Percentiles rank a stretch among this genome's conserved stretches.
phyloP scores from a whole-genome alignment of 2,113 vertebrate species.

The Psophia crepitans region DNA sequence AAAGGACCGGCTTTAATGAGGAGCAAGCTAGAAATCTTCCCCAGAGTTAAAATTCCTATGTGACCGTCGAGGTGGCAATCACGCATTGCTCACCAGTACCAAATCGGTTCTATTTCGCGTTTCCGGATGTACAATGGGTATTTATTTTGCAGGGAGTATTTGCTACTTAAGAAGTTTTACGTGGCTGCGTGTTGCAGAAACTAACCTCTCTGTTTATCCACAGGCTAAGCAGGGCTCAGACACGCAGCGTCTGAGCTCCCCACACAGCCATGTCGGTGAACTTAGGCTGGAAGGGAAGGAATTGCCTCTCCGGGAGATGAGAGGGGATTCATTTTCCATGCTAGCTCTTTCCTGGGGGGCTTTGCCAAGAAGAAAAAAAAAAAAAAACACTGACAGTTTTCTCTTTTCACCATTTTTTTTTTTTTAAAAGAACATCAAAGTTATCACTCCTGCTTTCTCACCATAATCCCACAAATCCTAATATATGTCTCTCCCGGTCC shows the following conservation, averaged over 20 bases:
- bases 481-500: conserved; percentile 8
- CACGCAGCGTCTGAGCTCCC: background rate
- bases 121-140: background rate
- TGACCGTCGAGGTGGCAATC: rapidly evolving
- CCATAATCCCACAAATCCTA: conserved; percentile 51
- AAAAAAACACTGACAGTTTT: background rate
- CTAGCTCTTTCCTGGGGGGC: conserved; percentile 20
- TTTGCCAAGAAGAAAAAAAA: background rate
- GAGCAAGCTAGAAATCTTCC: background rate
- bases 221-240: conserved; percentile 39
- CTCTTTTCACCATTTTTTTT: background rate
- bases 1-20: background rate
- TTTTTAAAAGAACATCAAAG: conserved; percentile 10
- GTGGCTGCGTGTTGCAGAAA: background rate
- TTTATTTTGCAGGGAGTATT: background rate
- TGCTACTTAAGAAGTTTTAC: background rate
- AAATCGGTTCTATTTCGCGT: background rate
- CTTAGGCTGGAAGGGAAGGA: conserved; percentile 8
- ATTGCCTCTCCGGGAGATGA: background rate
- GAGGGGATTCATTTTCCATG: conserved; percentile 27
- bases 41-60: background rate
- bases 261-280: background rate
- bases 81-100: rapidly evolving
- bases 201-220: background rate
- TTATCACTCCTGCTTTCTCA: conserved; percentile 50